Evolutionary conservation across 2,888 invertebrate species (phyloP).

Genomic region (Falcaria lacertinaria): DNA sequence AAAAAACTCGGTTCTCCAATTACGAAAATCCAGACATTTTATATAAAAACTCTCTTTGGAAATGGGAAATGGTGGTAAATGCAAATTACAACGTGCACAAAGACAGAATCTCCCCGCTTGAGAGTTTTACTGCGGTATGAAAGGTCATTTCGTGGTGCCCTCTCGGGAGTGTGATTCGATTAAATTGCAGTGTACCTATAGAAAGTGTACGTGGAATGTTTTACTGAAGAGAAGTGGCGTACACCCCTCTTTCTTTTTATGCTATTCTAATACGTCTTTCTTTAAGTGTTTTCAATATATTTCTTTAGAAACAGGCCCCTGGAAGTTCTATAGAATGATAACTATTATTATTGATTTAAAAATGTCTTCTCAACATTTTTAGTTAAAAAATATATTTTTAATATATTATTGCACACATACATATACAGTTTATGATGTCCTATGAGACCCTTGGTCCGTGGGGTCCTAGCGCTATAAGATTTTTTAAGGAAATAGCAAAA

Average conservation of each 20-base stretch:
- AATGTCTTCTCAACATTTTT: no score
- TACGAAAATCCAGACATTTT: not conserved
- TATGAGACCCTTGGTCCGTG: no score
- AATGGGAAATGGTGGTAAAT: constrained; percentile 1
- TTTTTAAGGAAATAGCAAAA: no score
- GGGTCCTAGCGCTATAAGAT: no score
- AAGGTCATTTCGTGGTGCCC: constrained; percentile 3
- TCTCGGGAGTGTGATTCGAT: not conserved
- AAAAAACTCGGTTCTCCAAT: not conserved
- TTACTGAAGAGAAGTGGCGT: not conserved
- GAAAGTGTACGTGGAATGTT: not conserved
- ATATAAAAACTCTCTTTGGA: not conserved
- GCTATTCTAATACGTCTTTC: not conserved
- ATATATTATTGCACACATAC: no score
- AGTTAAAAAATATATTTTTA: no score
- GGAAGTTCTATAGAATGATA: no score
- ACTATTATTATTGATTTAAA: no score
- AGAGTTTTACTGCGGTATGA: constrained; percentile 11
- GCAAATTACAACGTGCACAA: constrained; percentile 19
- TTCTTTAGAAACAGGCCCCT: no score
- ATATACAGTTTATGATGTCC: no score
- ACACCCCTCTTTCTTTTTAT: not conserved
- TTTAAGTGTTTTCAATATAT: no score
- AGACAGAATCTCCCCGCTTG: constrained; percentile 8
- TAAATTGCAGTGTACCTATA: constrained; percentile 1